These are phyloP conservation scores for Magallana gigas DNA, from an alignment of 1,140 invertebrate genomes.

Conservation along the genomic window DNA sequence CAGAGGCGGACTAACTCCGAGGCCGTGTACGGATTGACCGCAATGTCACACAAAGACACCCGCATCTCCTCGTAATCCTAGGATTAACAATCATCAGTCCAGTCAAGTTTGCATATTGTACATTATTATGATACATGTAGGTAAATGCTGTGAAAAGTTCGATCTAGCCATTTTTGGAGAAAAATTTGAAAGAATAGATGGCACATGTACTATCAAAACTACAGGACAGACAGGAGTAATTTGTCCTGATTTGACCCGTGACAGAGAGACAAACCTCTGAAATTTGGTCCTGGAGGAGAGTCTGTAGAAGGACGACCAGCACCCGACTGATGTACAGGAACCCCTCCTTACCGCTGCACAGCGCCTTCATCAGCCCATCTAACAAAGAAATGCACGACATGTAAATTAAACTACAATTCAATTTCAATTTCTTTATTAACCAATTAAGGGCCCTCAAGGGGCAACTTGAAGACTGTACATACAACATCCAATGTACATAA, in stretches of 20 bases:
- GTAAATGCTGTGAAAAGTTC: too few relatives aligned
- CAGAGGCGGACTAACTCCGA: constrained; percentile 75
- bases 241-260: background rate
- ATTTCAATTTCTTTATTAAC: too few relatives aligned
- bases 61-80: constrained; percentile 76
- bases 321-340: constrained; percentile 72
- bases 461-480: too few relatives aligned
- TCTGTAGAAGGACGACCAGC: constrained; percentile 73
- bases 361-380: constrained; percentile 75
- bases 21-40: constrained; percentile 72
- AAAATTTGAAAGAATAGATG: too few relatives aligned
- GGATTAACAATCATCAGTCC: background rate
- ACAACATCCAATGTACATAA: too few relatives aligned
- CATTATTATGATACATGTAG: too few relatives aligned
- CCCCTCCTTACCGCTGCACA: constrained; percentile 69
- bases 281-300: constrained; percentile 76
- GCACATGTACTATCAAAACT: background rate
- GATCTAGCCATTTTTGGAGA: too few relatives aligned
- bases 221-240: background rate
- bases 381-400: constrained; percentile 42
- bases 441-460: too few relatives aligned
- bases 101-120: background rate
- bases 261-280: constrained; percentile 69
- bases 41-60: constrained; percentile 72
- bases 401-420: background rate